Evolutionary conservation across 2,113 vertebrate genomes (phyloP).

Genomic region (Bucco capensis): DNA sequence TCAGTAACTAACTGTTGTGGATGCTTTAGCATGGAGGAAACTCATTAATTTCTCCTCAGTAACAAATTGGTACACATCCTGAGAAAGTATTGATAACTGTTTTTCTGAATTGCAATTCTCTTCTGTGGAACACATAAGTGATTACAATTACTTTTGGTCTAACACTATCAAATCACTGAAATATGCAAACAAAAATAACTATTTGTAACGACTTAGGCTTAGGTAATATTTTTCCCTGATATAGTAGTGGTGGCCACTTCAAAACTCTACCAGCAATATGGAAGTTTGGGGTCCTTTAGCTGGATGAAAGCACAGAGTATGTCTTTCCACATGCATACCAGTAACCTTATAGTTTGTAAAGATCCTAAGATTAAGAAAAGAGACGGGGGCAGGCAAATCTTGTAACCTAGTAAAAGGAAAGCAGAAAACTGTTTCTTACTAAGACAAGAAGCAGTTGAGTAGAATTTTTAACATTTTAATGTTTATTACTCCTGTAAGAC

Average conservation of each 20-base stretch:
- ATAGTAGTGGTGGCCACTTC: not conserved
- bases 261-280: not conserved
- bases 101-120: not conserved
- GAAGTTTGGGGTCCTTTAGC: not conserved
- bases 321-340: not conserved
- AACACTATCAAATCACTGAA: not conserved
- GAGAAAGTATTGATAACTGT: not conserved
- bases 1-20: not conserved
- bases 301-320: not conserved
- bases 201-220: not conserved
- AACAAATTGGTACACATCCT: not conserved
- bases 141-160: not conserved
- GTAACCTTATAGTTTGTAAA: not conserved
- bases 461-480: not conserved
- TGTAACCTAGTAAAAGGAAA: not conserved
- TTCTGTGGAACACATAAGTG: not conserved
- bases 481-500: not conserved
- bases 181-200: not conserved
- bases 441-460: not conserved
- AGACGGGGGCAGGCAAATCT: not conserved
- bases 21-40: not conserved
- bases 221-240: not conserved
- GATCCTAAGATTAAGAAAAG: not conserved
- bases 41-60: not conserved
- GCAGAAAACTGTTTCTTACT: not conserved